Base-by-base conservation (phyloP, 2,113 vertebrate species). In the Odocoileus virginianus region DNA sequence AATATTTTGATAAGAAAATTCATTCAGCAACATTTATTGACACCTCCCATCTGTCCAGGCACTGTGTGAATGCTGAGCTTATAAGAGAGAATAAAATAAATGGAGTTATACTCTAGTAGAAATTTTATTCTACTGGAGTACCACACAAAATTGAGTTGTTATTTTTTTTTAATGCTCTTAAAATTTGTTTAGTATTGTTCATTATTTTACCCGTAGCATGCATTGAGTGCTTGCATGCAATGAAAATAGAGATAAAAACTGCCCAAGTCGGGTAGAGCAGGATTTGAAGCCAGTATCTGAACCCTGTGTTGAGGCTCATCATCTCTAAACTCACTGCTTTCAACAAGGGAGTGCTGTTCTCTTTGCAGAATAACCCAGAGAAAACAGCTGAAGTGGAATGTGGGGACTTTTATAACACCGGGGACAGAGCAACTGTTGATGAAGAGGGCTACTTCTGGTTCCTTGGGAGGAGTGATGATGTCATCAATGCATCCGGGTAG, bases 401-500 rank as follows among this genome's bases (percentile, higher is more conserved):
- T 78, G 99, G 99, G 30, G 98, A 99, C 97, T 99, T 99, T 90
- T 99, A 99, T 61, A 60, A 99, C 91, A 99, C 98, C 0, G 99
- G 99, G n/a, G 99, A 99, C 98, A 98, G 97, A 97, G 99, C 97
- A 0, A 30, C 64, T 3, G 97, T 99, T 89, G 99, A 99, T 71
- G 85, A 98, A 74, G 99, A 99, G 1, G 99, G 99, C n/a, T 99
- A 99, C 85, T 6, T 99, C 83, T 99, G 99, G 98, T 99, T 99
- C 96, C 95, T 99, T 23, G 99, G 99, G 55, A 98, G 99, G 96
- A 54, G 27, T 8, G 99, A 99, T 1, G 99, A 99, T 54, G 25
- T 99, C 97, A 99, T 99, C 94, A 98, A 99, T 28, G 98, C 99
- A 82, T 98, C 99, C 40, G 99, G 99, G 99, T 99, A 99, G 94